These are phyloP conservation scores for Chouioia cunea DNA, from an alignment of 2,888 invertebrate species.

Conservation along the genomic window DNA sequence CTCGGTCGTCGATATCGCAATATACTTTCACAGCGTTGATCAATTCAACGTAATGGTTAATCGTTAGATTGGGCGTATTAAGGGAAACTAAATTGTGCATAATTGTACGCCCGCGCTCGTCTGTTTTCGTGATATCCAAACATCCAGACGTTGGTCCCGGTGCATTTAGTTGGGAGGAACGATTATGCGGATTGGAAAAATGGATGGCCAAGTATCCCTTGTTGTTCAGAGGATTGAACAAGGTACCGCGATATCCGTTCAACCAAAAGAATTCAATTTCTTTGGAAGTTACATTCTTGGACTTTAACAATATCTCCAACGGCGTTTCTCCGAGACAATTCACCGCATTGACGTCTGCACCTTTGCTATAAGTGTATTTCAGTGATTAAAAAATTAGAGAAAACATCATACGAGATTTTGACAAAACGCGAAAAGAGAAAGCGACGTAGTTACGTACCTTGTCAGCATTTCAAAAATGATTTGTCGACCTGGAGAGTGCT, in stretches of 20 bases:
- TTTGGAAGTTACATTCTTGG: too few relatives aligned
- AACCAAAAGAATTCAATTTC: neutral
- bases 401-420: too few relatives aligned
- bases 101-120: neutral
- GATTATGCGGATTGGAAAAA: too few relatives aligned
- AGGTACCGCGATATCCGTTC: neutral
- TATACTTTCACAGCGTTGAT: neutral
- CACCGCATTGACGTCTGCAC: neutral
- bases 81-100: slow-evolving; percentile 8
- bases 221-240: neutral
- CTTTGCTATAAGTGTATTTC: too few relatives aligned
- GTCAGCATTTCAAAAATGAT: neutral
- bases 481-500: too few relatives aligned
- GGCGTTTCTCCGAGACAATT: neutral
- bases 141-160: too few relatives aligned
- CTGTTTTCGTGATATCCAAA: neutral
- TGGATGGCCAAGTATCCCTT: neutral
- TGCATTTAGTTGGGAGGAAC: too few relatives aligned
- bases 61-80: neutral
- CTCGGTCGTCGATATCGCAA: neutral
- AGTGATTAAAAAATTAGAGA: too few relatives aligned
- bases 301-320: neutral
- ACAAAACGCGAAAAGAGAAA: neutral
- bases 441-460: too few relatives aligned
- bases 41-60: neutral